Base-by-base conservation (phyloP, 2,888 invertebrate species). In the Brachylomia viminalis region DNA sequence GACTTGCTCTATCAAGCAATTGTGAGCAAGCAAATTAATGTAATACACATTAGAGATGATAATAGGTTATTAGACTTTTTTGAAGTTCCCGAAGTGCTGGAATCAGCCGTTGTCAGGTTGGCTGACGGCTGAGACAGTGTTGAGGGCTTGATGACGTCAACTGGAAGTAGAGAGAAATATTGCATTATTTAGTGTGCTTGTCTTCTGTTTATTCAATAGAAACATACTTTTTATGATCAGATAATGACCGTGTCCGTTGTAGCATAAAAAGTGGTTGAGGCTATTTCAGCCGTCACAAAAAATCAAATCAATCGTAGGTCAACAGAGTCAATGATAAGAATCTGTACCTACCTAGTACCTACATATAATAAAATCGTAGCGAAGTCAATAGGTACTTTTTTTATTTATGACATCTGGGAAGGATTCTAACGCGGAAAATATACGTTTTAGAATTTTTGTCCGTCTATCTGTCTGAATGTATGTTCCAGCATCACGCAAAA, bases 71-170 rank as follows among this genome's bases (percentile, higher is more conserved):
- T 87, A 82, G 83, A 86, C 4, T 54, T 78, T 65, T 49, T 79
- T 0, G 84, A 84, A 66, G 90, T 86, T 77, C 85, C 75, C 27
- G 95, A 94, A n/a, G 93, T 91, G 86, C 92, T 94, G 66, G 92
- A 90, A 79, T 93, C 93, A 23, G 92, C 88, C 64, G 89, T 86
- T 13, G 95, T 95, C 38, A 93, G 87, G 90, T 95, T 95, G 66
- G 92, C 91, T 23, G 94, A 90, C 17, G 94, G 93, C 86, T 94
- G 95, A 30, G 91, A 87, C 80, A 90, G 86, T 3, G 93, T 91
- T 45, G 95, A 91, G 4, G 95, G 94, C 74, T 91, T 90, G 89
- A 95, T 95, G 74, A 95, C 92, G 79, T 96, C 96, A 88, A 96
- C 96, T 96, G 95, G 56, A 93, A 94, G 78, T 58, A 69, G 17